phyloP scores from a whole-genome alignment of 2,888 invertebrate genomes.

The Cosmia pyralina region DNA sequence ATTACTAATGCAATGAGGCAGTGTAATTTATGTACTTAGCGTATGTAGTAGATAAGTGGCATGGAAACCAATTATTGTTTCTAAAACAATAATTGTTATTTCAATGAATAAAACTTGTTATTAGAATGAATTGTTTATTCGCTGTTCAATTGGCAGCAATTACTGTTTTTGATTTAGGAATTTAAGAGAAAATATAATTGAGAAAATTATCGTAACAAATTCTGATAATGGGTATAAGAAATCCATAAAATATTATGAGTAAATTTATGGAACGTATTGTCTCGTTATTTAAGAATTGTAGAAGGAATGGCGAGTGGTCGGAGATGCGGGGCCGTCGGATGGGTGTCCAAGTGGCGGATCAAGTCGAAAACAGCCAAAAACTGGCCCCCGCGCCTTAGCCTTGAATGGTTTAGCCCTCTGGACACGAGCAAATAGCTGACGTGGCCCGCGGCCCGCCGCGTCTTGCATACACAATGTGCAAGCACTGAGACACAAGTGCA shows the following conservation, averaged over 20 bases:
- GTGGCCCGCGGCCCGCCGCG: slow-evolving; percentile 88
- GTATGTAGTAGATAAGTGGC: slow-evolving; percentile 64
- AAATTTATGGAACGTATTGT: slow-evolving; percentile 53
- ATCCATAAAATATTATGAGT: slow-evolving; percentile 53
- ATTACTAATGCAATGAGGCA: slow-evolving; percentile 65
- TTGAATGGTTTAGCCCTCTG: slow-evolving; percentile 90
- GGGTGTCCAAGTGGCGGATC: slow-evolving; percentile 77
- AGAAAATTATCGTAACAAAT: slow-evolving; percentile 53
- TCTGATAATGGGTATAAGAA: slow-evolving; percentile 54
- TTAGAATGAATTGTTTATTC: slow-evolving; percentile 60
- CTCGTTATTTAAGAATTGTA: slow-evolving; percentile 59
- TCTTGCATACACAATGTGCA: slow-evolving; percentile 88
- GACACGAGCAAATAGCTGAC: slow-evolving; percentile 90
- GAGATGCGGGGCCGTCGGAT: slow-evolving; percentile 50
- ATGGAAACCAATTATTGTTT: slow-evolving; percentile 65
- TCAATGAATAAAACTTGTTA: slow-evolving; percentile 62
- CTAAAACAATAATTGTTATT: slow-evolving; percentile 60
- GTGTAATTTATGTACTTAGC: slow-evolving; percentile 64
- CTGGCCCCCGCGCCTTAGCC: slow-evolving; percentile 88
- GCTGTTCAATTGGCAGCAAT: slow-evolving; percentile 63
- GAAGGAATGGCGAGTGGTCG: slow-evolving; percentile 57
- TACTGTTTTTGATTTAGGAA: slow-evolving; percentile 59
- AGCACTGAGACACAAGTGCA: slow-evolving; percentile 67
- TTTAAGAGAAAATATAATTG: slow-evolving; percentile 58
- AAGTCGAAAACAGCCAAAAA: slow-evolving; percentile 88